Evolutionary conservation across 2,888 invertebrate genomes (phyloP), one percentile per base, ranked within the genome.

Genomic region (Chironomus tentans): DNA sequence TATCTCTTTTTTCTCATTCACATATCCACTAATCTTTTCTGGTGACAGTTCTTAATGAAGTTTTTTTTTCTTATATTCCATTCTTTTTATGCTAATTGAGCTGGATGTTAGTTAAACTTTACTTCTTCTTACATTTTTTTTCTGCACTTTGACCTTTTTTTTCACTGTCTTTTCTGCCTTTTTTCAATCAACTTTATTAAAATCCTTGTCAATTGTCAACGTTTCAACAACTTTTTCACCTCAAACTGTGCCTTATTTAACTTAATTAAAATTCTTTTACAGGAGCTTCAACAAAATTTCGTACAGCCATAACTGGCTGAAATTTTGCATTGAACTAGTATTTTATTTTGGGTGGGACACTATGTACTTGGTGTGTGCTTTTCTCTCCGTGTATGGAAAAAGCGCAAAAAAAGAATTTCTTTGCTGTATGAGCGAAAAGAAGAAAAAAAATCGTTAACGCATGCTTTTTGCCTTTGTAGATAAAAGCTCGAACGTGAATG

Each of bases 311-410:
- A 74, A 68, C 74, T 74, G 74, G 74, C 74, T 74, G 74, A 47
- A 68, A 68, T 65, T 74, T 74, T 74, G 74, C 74, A 68, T 74
- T 74, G 74, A 74, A 74, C 74, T 74, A 68, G 74, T 74, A 68
- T 74, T 74, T 74, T 74, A 74, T 74, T 74, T 74, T 74, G 74
- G 74, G 74, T 74, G 74, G 74, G 74, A 74, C 74, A 74, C 62
- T 68, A 65, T 65, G 65, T 65, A 65, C 21, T 65, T 24, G 38
- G 38, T 65, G 15, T 38, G 46, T 48, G 15, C 72, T 74, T 62
- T 65, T 46, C 24, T 72, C 72, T 38, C 38, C 24, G 65, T 65
- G 28, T 28, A 28, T 68, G 65, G 21, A 65, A 68, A 74, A 74
- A 74, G 74, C 74, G 74, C 74, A 74, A 74, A 74, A 50, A 15